These are phyloP conservation scores for Macaria liturata DNA, from an alignment of 2,888 invertebrate genomes.

Conservation along the genomic window DNA sequence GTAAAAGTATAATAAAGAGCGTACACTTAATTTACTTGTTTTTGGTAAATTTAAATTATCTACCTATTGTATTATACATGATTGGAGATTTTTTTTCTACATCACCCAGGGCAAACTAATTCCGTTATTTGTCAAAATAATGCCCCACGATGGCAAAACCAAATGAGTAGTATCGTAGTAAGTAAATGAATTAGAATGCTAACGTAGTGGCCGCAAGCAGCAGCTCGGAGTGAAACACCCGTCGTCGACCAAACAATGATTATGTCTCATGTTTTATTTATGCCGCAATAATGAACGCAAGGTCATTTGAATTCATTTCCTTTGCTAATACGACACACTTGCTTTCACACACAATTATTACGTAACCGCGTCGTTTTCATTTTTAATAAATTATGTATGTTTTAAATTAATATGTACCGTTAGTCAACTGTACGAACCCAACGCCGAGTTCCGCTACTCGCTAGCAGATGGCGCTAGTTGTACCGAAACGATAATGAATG, in stretches of 20 bases:
- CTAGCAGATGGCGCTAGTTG: conserved; percentile 64
- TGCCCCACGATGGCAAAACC: neutral
- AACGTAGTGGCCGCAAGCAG: conserved; percentile 25
- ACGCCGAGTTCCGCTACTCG: conserved; percentile 62
- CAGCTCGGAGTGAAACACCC: conserved; percentile 57
- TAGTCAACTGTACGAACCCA: conserved; percentile 46
- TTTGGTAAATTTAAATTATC: no score
- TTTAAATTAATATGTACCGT: conserved; percentile 26
- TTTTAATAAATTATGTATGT: conserved; percentile 38
- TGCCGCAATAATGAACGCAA: conserved; percentile 75
- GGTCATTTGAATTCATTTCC: conserved; percentile 76
- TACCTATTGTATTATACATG: no score
- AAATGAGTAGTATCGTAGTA: neutral
- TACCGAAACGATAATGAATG: conserved; percentile 8
- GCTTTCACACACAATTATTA: conserved; percentile 47
- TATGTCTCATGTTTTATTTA: conserved; percentile 76
- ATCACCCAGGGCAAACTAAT: neutral
- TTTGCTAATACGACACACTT: conserved; percentile 48
- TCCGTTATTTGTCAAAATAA: neutral
- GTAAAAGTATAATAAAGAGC: no score
- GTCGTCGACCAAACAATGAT: conserved; percentile 63
- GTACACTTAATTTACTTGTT: no score
- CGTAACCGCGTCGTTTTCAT: conserved; percentile 39
- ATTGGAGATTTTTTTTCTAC: no score
- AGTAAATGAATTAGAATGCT: conserved; percentile 14